These are phyloP conservation scores for Piprites chloris DNA, from an alignment of 2,113 vertebrate species.

Conservation along the genomic window DNA sequence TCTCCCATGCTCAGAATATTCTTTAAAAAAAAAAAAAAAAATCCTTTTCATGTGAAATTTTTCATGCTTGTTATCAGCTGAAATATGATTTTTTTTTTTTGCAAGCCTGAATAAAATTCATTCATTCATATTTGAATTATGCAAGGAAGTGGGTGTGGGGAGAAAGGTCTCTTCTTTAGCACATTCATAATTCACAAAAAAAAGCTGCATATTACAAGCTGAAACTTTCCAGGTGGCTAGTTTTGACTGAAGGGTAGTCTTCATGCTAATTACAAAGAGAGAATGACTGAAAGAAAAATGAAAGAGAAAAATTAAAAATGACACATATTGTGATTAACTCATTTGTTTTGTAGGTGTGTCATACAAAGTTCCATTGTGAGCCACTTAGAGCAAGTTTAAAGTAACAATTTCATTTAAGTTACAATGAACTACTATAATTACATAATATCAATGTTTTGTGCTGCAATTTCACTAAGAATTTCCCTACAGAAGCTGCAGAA, in stretches of 20 bases:
- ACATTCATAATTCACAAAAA: constrained; percentile 52
- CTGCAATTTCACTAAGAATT: constrained; percentile 13
- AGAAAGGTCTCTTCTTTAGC: constrained; percentile 45
- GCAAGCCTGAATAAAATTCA: constrained; percentile 49
- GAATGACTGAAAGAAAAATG: constrained; percentile 43
- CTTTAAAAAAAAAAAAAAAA: neutral
- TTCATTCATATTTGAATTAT: constrained; percentile 55
- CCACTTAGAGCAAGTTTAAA: constrained; percentile 56
- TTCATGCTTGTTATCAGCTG: constrained; percentile 49
- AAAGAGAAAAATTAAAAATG: constrained; percentile 55
- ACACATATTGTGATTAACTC: constrained; percentile 61
- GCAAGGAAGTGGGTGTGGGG: constrained; percentile 18
- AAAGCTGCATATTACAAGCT: constrained; percentile 56
- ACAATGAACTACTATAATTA: constrained; percentile 32
- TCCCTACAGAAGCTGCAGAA: constrained; percentile 21
- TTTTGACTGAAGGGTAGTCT: constrained; percentile 59
- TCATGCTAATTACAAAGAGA: constrained; percentile 55
- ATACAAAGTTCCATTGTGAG: constrained; percentile 41
- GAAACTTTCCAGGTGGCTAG: constrained; percentile 68
- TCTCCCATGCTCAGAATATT: neutral
- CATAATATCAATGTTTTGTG: constrained; percentile 49
- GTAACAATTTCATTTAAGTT: constrained; percentile 51
- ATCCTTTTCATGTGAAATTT: constrained; percentile 27
- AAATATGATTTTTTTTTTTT: neutral
- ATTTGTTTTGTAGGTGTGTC: constrained; percentile 64